phyloP scores from a whole-genome alignment of 1,140 invertebrate genomes.

The Asbolus verrucosus region DNA sequence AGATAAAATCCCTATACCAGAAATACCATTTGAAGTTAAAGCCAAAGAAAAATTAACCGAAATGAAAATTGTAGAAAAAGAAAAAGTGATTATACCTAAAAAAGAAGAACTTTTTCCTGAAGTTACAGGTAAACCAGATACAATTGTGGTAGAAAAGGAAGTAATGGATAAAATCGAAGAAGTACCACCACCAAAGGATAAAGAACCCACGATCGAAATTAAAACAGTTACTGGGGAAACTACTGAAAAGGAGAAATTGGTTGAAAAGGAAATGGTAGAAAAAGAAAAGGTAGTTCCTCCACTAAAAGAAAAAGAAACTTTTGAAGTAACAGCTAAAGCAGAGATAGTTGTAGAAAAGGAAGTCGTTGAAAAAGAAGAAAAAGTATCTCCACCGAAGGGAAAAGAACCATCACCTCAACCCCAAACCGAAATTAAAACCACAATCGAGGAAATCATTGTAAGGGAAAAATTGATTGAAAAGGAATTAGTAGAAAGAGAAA shows the following conservation, averaged over 20 bases:
- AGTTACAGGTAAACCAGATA: constrained; percentile 8
- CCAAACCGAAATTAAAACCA: constrained; percentile 1
- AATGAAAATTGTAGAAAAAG: constrained; percentile 22
- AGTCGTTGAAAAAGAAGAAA: too few relatives aligned
- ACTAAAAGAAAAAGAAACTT: constrained; percentile 1
- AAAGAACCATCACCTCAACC: background rate
- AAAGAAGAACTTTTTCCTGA: background rate
- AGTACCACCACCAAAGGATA: constrained; percentile 27
- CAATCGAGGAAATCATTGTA: background rate
- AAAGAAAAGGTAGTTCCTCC: constrained; percentile 17
- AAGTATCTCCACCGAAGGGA: background rate
- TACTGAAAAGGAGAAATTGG: background rate
- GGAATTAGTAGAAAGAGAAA: background rate
- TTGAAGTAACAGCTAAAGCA: background rate
- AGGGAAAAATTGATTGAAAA: too few relatives aligned
- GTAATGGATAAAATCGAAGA: too few relatives aligned
- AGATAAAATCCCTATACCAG: background rate
- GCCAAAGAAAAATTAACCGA: background rate
- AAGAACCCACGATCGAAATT: background rate
- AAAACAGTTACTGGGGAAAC: background rate
- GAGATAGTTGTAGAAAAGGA: background rate
- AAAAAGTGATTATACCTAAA: constrained; percentile 13
- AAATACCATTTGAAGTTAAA: constrained; percentile 8
- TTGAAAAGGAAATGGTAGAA: constrained; percentile 18
- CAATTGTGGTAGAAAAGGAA: too few relatives aligned